These are phyloP conservation scores for Emys orbicularis DNA, from an alignment of 2,797 vertebrate genomes.

Conservation along the genomic window DNA sequence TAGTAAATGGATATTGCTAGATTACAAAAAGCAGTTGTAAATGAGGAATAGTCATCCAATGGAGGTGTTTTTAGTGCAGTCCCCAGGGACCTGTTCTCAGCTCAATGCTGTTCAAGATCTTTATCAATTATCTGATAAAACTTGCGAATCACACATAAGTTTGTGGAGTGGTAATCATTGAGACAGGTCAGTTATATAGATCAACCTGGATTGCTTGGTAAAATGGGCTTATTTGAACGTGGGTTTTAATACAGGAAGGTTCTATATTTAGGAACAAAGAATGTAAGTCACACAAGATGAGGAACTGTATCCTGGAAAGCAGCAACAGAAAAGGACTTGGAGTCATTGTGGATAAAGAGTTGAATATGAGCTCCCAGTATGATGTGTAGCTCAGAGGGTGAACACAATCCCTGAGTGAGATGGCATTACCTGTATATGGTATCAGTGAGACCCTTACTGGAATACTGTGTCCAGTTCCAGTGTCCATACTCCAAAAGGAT, in stretches of 20 bases:
- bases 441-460: neutral
- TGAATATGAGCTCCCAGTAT: neutral
- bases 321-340: neutral
- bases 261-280: neutral
- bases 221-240: neutral
- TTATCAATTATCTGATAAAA: neutral
- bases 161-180: neutral
- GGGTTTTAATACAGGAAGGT: neutral
- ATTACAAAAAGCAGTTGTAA: neutral
- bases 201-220: neutral
- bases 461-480: neutral
- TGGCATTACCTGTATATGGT: neutral
- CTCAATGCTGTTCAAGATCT: neutral
- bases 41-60: neutral
- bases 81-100: neutral
- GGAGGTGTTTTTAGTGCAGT: neutral
- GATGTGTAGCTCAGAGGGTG: neutral
- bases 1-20: neutral
- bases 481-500: neutral
- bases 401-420: accelerated
- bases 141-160: neutral
- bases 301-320: neutral
- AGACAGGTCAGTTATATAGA: neutral
- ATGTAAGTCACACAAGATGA: neutral
- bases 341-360: neutral